Percentiles rank a stretch among this genome's conserved stretches.
Conservation (phyloP, 2,113 vertebrate species). For the Brachypteracias leptosomus region DNA sequence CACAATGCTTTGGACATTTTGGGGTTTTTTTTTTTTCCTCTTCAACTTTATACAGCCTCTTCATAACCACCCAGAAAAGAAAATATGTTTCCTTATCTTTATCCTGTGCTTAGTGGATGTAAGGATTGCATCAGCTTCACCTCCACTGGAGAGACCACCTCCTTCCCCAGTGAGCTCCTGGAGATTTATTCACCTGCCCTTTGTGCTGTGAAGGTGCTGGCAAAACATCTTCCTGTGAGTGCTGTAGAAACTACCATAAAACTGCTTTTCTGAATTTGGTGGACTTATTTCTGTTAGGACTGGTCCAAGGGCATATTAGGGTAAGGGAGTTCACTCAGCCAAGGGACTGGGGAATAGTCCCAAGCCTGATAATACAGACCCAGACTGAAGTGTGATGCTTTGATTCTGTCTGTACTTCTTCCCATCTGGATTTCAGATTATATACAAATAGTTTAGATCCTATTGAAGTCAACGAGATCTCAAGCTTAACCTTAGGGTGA, state of each 20-base stretch:
- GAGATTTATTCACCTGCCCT: not conserved
- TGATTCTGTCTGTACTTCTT: not conserved
- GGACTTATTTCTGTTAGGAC: not conserved
- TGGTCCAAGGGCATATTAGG: not conserved
- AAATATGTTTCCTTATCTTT: not conserved
- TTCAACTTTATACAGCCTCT: not conserved
- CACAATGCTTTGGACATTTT: not conserved
- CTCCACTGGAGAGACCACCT: not conserved
- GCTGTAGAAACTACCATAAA: not conserved
- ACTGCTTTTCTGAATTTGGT: not conserved
- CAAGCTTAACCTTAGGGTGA: not conserved
- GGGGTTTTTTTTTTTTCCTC: not conserved
- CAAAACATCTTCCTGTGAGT: not conserved
- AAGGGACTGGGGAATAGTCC: not conserved
- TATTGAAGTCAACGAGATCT: not conserved
- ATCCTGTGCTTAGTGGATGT: not conserved
- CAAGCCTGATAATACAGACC: not conserved
- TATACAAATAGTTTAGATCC: not conserved
- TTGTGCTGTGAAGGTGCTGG: not conserved
- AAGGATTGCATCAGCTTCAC: not conserved
- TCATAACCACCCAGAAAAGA: not conserved
- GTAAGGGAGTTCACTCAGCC: not conserved
- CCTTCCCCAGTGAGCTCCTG: not conserved
- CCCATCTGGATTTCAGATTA: not conserved
- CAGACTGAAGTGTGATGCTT: not conserved